Evolutionary conservation across 2,113 vertebrate species (phyloP), one percentile per base, ranked within the genome.

Genomic region (Trichechus manatus): DNA sequence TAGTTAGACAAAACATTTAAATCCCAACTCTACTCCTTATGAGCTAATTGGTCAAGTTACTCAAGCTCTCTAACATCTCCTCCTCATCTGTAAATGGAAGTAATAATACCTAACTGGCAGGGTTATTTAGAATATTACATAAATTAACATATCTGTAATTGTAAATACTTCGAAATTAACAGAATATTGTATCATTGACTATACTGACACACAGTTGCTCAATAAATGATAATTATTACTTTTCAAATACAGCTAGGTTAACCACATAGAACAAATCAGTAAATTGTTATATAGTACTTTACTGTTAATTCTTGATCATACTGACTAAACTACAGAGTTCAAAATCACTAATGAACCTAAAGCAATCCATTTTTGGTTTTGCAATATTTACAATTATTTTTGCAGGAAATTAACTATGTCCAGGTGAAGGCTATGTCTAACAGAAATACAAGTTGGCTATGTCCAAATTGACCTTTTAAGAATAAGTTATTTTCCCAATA

Each of bases 331-430:
- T n/a, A 66, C 20, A 15, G 22, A 87, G 22, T 63, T 92, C 39
- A 81, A 96, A 96, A 93, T 47, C 74, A 61, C 61, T 87, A 92
- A 59, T 78, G 92, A 86, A 94, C 27, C 9, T 36, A 95, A 85
- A 79, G 25, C 33, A 66, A 94, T 79, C 66, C n/a, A 85, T 81
- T 93, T 95, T 81, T 44, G 53, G 61, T 77, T 93, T 31, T 89
- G n/a, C 92, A 97, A 97, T 87, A 87, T 80, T 96, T 96, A 89
- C 42, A 93, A 87, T 75, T 77, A 78, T 87, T 87, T 95, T 63
- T 87, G 74, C 44, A 90, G 61, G 61, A 93, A 97, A 93, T 87
- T 91, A 93, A 85, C 72, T 78, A 94, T 77, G 84, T 96, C 70
- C 88, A 89, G 64, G 63, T 81, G 61, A 96, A 97, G 64, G 42